A percentile compares a stretch with the other conserved stretches of the same genome.
These are phyloP conservation scores for Ooceraea biroi DNA, from an alignment of 1,140 invertebrate species.

Conservation along the genomic window DNA sequence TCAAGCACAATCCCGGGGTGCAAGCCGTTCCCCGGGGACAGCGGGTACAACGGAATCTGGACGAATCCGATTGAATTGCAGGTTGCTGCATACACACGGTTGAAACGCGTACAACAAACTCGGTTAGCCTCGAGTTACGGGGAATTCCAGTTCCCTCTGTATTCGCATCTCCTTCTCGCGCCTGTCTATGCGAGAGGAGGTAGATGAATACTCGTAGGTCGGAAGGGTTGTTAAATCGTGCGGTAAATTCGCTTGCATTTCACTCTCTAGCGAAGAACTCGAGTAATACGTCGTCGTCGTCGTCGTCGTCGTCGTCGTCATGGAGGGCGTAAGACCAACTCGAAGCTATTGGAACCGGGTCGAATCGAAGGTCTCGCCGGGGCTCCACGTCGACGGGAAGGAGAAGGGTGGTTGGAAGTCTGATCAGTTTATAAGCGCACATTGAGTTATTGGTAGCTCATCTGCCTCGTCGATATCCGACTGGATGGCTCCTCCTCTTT, in stretches of 20 bases:
- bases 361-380: conserved; percentile 70
- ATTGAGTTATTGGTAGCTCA: conserved; percentile 85
- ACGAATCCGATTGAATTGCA: conserved; percentile 56
- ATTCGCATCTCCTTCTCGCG: conserved; percentile 42
- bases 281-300: conserved; percentile 79
- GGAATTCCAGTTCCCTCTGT: conserved; percentile 65
- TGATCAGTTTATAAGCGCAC: conserved; percentile 84
- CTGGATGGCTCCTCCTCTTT: conserved; percentile 78
- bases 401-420: conserved; percentile 73
- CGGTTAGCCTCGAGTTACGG: conserved; percentile 74
- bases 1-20: conserved; percentile 48
- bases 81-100: conserved; percentile 62
- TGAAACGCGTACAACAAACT: conserved; percentile 66
- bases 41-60: conserved; percentile 44
- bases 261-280: conserved; percentile 74
- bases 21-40: conserved; percentile 40
- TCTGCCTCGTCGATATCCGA: conserved; percentile 82
- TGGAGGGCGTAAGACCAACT: conserved; percentile 70
- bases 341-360: conserved; percentile 80
- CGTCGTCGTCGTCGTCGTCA: conserved; percentile 73
- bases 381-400: conserved; percentile 54
- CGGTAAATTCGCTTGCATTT: conserved; percentile 81
- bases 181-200: conserved; percentile 62
- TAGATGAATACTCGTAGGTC: conserved; percentile 75
- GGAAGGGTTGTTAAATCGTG: conserved; percentile 80